Base-by-base conservation (phyloP, 2,797 vertebrate species). In the Anolis apletophallus region DNA sequence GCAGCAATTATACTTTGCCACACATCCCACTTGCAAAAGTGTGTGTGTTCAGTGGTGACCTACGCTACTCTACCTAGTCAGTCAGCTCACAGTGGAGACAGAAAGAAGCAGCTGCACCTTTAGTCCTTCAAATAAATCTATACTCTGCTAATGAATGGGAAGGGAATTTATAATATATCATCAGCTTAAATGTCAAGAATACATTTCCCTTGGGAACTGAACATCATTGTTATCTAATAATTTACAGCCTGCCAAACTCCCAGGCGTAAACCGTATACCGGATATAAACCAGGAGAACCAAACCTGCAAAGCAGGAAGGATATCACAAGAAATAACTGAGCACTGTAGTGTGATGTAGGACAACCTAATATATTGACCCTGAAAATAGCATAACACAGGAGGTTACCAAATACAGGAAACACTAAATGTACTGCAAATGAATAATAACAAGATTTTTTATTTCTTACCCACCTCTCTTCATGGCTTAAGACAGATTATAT, bases 251-350 rank as follows among this genome's bases (percentile, higher is more conserved):
- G 32, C 32, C 69, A 75, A n/a, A 23, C 71, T 46, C 9, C 50
- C 59, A 83, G 55, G 34, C 5, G 7, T 83, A 68, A 85, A 73
- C 73, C 4, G 12, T 83, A 68, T 82, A 73, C 73, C 26, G 12
- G 79, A 82, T 81, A 77, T 46, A 80, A 46, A 88, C 59, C 26
- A 79, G 67, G 46, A 72, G 55, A 72, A 76, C 52, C 55, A 78
- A 85, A 88, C 72, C 74, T 64, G 83, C 78, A 78, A 85, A 82
- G 80, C 73, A 85, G 67, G 80, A 85, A 88, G 64, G 7, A 4
- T 77, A 23, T 82, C 50, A 50, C 50, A 72, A 26, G 40, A 26
- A 3, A 64, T 67, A 61, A 88, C 40, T 77, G 79, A 80, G 54
- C 5, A 34, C 32, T 79, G 67, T 34, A 55, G 32, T 57, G 29